Conservation (phyloP, 2,113 vertebrate species). For the Cochlearius cochlearius region DNA sequence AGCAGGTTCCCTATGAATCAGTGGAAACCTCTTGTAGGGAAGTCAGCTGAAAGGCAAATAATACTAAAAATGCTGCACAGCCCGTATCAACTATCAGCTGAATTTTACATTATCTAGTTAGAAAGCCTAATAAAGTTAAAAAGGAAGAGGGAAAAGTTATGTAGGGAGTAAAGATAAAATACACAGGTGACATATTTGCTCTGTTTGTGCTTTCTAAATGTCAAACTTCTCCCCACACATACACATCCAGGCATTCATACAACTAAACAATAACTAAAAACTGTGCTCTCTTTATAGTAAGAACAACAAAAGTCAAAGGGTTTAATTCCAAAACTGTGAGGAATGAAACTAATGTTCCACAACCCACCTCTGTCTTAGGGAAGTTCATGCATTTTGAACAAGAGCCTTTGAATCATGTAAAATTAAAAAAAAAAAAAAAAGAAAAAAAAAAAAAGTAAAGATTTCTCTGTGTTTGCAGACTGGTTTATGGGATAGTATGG, state of each 20-base stretch:
- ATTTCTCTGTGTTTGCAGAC: background rate
- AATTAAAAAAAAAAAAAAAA: background rate
- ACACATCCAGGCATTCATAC: constrained; percentile 17
- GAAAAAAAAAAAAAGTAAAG: background rate
- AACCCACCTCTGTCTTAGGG: constrained; percentile 45
- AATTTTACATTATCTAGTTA: background rate
- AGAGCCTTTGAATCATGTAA: constrained; percentile 20
- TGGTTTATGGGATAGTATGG: background rate
- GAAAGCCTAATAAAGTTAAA: background rate
- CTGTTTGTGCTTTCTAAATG: constrained; percentile 53
- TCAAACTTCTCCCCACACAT: constrained; percentile 43
- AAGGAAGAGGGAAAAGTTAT: background rate
- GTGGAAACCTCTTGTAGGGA: background rate
- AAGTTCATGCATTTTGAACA: constrained; percentile 8
- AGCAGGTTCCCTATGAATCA: background rate
- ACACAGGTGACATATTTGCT: constrained; percentile 56
- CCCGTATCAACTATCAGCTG: background rate
- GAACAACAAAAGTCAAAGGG: constrained; percentile 54
- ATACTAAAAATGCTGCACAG: background rate
- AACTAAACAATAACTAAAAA: constrained; percentile 44
- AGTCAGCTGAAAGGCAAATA: background rate
- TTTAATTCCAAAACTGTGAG: constrained; percentile 56
- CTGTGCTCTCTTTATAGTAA: constrained; percentile 60
- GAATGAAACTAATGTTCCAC: constrained; percentile 65
- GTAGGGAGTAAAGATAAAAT: background rate